These are phyloP conservation scores for Fragum fragum DNA, from an alignment of 2,888 invertebrate species.

Conservation along the genomic window DNA sequence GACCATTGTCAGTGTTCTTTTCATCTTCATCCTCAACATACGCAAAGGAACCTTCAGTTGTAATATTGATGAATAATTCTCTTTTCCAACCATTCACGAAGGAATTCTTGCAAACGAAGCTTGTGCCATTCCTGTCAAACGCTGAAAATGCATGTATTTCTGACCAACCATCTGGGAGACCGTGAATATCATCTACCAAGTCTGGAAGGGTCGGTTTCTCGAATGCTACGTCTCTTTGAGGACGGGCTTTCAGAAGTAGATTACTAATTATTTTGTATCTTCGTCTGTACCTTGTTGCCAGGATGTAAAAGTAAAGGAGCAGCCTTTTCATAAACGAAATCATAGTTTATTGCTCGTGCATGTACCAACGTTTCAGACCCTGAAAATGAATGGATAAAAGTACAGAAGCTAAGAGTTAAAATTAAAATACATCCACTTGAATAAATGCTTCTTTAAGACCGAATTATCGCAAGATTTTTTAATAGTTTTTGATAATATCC, in stretches of 20 bases:
- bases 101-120: neutral
- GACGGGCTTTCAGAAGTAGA: neutral
- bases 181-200: neutral
- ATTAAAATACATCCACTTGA: no score
- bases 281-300: neutral
- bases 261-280: neutral
- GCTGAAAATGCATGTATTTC: conserved; percentile 8
- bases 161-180: conserved; percentile 3
- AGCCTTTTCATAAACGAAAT: neutral
- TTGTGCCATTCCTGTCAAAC: neutral
- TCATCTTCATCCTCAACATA: neutral
- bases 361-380: no score
- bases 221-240: neutral
- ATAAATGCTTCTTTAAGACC: no score
- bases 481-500: no score
- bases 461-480: no score
- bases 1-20: neutral
- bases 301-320: conserved; percentile 5
- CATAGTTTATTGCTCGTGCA: neutral
- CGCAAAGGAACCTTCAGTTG: neutral
- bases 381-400: no score
- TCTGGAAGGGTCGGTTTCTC: neutral
- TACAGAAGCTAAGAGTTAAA: no score
- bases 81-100: neutral
- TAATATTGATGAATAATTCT: neutral